These are phyloP conservation scores for Cerceris ruficornis DNA, from an alignment of 2,888 invertebrate genomes.

Conservation along the genomic window DNA sequence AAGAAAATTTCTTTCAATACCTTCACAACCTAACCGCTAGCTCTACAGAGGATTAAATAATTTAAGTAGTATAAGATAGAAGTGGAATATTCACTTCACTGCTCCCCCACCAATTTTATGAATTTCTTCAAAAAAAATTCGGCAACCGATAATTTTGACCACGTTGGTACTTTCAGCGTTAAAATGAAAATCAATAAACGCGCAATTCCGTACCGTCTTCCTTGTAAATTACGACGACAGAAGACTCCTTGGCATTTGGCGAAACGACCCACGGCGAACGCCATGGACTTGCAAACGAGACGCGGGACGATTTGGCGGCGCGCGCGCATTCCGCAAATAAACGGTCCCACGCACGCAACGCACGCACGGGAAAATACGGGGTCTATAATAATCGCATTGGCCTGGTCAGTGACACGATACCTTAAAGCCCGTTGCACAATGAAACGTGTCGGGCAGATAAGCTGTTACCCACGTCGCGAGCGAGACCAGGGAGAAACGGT, in stretches of 20 bases:
- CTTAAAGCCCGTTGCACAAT: slow-evolving; percentile 41
- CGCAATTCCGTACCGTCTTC: neutral
- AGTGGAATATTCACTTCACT: too few relatives aligned
- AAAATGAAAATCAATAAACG: neutral
- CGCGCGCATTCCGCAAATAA: slow-evolving; percentile 58
- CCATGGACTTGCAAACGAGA: slow-evolving; percentile 13
- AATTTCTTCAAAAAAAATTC: too few relatives aligned
- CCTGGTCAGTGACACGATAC: slow-evolving; percentile 67
- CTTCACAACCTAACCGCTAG: too few relatives aligned
- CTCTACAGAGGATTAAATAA: too few relatives aligned
- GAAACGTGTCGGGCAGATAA: slow-evolving; percentile 43
- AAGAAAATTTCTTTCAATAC: too few relatives aligned
- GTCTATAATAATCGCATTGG: slow-evolving; percentile 60
- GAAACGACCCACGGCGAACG: slow-evolving; percentile 25
- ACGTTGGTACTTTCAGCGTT: too few relatives aligned
- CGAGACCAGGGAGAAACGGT: slow-evolving; percentile 21
- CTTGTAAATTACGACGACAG: neutral
- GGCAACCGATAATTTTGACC: too few relatives aligned
- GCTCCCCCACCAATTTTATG: too few relatives aligned
- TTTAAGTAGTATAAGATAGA: too few relatives aligned
- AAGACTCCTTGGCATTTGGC: neutral
- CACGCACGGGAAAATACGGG: slow-evolving; percentile 54
- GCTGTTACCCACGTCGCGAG: slow-evolving; percentile 21
- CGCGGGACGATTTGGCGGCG: slow-evolving; percentile 58
- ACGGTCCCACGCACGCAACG: slow-evolving; percentile 34